Percentiles rank a stretch among this genome's conserved stretches.
phyloP scores from a whole-genome alignment of 2,113 vertebrate genomes.

The Bubo scandiacus region DNA sequence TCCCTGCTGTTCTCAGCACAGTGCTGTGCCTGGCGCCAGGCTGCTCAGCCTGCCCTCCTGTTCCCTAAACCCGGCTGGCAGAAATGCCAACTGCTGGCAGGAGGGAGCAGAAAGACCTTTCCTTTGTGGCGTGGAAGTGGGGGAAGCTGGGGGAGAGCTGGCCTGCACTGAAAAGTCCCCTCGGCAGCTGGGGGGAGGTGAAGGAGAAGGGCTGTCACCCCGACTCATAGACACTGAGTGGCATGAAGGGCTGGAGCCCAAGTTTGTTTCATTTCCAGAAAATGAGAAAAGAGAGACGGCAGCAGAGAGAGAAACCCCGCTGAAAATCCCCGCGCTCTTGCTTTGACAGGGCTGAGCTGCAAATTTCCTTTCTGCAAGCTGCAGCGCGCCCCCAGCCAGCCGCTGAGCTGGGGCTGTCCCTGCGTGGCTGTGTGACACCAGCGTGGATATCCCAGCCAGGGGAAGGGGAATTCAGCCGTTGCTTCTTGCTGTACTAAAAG shows the following conservation, averaged over 20 bases:
- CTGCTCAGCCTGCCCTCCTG: neutral
- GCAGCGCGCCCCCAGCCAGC: neutral
- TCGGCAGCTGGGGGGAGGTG: too few relatives aligned
- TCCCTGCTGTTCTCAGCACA: neutral
- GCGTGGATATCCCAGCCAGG: neutral
- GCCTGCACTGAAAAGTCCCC: neutral
- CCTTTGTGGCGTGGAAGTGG: neutral
- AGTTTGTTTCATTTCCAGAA: slow-evolving; percentile 6
- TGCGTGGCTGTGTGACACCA: neutral
- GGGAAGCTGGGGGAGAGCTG: neutral
- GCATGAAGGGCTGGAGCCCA: neutral
- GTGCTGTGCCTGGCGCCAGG: fast-evolving
- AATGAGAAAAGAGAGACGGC: neutral
- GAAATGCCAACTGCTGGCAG: neutral
- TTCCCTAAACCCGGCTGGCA: neutral
- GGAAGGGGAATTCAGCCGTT: slow-evolving; percentile 37
- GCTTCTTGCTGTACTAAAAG: neutral
- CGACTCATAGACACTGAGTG: neutral
- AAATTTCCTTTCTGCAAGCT: neutral
- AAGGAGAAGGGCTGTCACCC: neutral
- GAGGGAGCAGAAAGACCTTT: neutral
- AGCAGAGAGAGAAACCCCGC: neutral
- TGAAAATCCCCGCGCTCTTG: neutral
- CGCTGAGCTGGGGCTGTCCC: neutral
- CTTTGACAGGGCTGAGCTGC: neutral